Evolutionary conservation across 2,113 vertebrate genomes (phyloP).

Genomic region (Camelus bactrianus): DNA sequence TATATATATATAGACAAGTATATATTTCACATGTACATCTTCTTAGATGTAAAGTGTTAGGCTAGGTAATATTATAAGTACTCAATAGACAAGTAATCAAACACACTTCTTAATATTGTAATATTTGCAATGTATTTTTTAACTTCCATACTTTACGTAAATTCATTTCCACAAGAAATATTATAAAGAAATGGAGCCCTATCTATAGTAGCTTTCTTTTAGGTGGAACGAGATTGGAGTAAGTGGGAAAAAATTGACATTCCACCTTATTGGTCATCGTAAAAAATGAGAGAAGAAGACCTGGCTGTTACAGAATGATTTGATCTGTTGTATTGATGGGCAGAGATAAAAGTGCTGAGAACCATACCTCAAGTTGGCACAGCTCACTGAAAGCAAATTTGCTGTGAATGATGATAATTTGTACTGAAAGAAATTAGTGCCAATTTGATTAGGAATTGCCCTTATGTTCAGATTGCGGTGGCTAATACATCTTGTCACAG

Average conservation of each 20-base stretch:
- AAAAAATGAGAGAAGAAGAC: constrained; percentile 54
- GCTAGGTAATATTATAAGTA: constrained; percentile 61
- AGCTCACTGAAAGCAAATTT: constrained; percentile 86
- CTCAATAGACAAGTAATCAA: constrained; percentile 4
- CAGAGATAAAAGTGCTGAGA: constrained; percentile 76
- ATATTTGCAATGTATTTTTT: constrained; percentile 61
- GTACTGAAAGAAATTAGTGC: constrained; percentile 86
- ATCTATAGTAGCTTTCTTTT: constrained; percentile 3
- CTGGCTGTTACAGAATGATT: constrained; percentile 54
- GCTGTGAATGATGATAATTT: constrained; percentile 87
- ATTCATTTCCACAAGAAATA: constrained; percentile 66
- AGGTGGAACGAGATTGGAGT: not conserved
- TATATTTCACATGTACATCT: not conserved
- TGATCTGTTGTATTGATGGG: constrained; percentile 68
- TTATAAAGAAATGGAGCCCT: not conserved
- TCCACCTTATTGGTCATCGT: not conserved
- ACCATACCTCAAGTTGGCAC: constrained; percentile 77
- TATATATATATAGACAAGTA: not conserved
- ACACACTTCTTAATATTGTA: constrained; percentile 41
- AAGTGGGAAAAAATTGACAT: constrained; percentile 22
- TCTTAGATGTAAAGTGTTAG: constrained; percentile 70
- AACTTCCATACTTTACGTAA: constrained; percentile 68
- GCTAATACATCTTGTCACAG: constrained; percentile 83
- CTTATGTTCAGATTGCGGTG: constrained; percentile 86
- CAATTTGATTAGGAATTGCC: constrained; percentile 87